phyloP scores from a whole-genome alignment of 2,888 invertebrate genomes.

The Antheraea assamensis region DNA sequence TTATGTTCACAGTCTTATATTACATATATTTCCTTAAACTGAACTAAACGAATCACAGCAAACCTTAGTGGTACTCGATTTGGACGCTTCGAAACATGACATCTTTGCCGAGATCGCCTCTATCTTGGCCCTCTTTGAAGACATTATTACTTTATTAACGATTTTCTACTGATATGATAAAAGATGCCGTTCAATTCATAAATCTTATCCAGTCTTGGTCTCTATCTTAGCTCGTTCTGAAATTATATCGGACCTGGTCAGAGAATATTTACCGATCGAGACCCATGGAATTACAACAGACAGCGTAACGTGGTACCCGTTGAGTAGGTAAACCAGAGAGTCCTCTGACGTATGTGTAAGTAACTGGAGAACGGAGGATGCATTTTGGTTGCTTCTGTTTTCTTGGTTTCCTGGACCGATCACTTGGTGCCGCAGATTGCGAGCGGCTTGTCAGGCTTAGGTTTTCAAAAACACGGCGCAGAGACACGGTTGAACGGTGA shows the following conservation, averaged over 20 bases:
- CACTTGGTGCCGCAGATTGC: slow-evolving; percentile 83
- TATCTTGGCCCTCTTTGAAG: slow-evolving; percentile 68
- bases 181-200: slow-evolving; percentile 56
- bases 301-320: slow-evolving; percentile 85
- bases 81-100: slow-evolving; percentile 16
- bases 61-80: not conserved
- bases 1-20: slow-evolving; percentile 63
- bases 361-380: slow-evolving; percentile 89
- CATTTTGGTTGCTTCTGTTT: slow-evolving; percentile 87
- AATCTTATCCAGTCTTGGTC: slow-evolving; percentile 74
- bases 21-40: slow-evolving; percentile 50
- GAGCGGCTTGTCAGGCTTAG: slow-evolving; percentile 85
- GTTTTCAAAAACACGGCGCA: slow-evolving; percentile 88
- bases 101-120: slow-evolving; percentile 40
- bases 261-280: slow-evolving; percentile 63
- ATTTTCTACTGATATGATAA: slow-evolving; percentile 72
- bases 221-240: slow-evolving; percentile 51
- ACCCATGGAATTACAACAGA: slow-evolving; percentile 60
- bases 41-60: not conserved
- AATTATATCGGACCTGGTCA: slow-evolving; percentile 25
- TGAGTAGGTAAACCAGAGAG: slow-evolving; percentile 92
- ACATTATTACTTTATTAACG: slow-evolving; percentile 53
- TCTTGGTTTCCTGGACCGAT: slow-evolving; percentile 70
- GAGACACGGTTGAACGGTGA: slow-evolving; percentile 83
- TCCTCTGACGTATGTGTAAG: slow-evolving; percentile 91